phyloP scores from a whole-genome alignment of 2,113 vertebrate genomes.

The Embiotoca jacksoni region DNA sequence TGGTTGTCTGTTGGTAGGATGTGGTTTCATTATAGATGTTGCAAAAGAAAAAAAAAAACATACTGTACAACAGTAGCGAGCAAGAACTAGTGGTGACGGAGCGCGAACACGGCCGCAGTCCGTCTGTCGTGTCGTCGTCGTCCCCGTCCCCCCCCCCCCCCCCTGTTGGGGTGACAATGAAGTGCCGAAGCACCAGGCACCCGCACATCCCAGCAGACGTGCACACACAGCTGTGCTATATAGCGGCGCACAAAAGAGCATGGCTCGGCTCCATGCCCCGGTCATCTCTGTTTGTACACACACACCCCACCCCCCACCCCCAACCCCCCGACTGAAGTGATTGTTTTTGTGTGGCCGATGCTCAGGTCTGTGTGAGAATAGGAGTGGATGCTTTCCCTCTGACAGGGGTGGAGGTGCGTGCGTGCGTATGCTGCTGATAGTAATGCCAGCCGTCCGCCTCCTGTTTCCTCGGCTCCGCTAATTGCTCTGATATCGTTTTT shows the following conservation, averaged over 20 bases:
- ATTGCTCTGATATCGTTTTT: slow-evolving; percentile 51
- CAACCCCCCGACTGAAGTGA: no score
- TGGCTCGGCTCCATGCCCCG: slow-evolving; percentile 2
- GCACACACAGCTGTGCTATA: slow-evolving; percentile 21
- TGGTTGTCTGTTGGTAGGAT: no score
- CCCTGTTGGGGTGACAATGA: slow-evolving; percentile 31
- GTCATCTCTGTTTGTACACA: slow-evolving; percentile 9
- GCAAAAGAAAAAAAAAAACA: neutral
- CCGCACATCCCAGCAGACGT: slow-evolving; percentile 12
- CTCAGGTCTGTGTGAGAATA: neutral
- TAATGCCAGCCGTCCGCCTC: neutral
- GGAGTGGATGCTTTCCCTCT: neutral
- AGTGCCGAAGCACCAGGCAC: slow-evolving; percentile 44
- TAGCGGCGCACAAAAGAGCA: slow-evolving; percentile 1
- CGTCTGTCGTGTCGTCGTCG: no score
- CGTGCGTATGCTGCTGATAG: neutral
- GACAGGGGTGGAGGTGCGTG: neutral
- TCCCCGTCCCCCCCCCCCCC: neutral
- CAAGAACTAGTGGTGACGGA: neutral
- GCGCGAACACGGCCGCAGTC: neutral
- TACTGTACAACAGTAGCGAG: no score
- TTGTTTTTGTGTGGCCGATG: slow-evolving; percentile 13
- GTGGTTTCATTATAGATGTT: neutral
- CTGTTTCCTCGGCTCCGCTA: slow-evolving; percentile 29
- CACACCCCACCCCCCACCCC: neutral